phyloP scores from a whole-genome alignment of 2,888 invertebrate species.

The Aphidoletes aphidimyza region DNA sequence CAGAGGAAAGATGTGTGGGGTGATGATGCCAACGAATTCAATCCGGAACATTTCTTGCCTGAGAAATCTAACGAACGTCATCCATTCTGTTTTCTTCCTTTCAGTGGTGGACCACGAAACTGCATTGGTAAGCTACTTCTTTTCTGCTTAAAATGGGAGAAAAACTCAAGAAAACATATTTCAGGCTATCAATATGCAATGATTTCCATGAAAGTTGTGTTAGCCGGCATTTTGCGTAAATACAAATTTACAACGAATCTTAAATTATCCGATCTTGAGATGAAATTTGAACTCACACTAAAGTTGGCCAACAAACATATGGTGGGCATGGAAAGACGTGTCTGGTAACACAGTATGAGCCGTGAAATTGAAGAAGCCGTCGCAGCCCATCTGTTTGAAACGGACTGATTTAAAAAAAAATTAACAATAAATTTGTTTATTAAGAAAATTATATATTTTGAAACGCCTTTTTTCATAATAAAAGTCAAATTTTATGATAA shows the following conservation, averaged over 20 bases:
- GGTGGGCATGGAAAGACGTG: constrained; percentile 54
- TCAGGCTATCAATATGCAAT: constrained; percentile 59
- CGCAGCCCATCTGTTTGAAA: too few relatives aligned
- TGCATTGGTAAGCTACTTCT: constrained; percentile 56
- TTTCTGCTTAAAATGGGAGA: neutral
- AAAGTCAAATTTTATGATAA: neutral
- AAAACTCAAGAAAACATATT: too few relatives aligned
- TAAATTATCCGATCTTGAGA: constrained; percentile 59
- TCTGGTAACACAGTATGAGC: neutral
- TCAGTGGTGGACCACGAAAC: constrained; percentile 56
- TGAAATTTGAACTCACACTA: constrained; percentile 60
- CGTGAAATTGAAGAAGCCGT: neutral
- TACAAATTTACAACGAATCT: constrained; percentile 59
- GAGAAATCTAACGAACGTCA: constrained; percentile 56
- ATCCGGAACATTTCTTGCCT: constrained; percentile 57
- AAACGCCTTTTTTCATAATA: too few relatives aligned
- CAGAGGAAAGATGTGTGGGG: constrained; percentile 56
- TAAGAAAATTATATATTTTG: too few relatives aligned
- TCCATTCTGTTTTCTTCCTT: constrained; percentile 57
- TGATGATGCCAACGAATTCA: constrained; percentile 56
- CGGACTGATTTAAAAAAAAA: too few relatives aligned
- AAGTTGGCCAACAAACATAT: constrained; percentile 57
- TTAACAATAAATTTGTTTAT: neutral
- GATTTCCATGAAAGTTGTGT: constrained; percentile 59
- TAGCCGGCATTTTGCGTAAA: constrained; percentile 58